phyloP scores from a whole-genome alignment of 2,113 vertebrate genomes.

The Todiramphus saurophagus region DNA sequence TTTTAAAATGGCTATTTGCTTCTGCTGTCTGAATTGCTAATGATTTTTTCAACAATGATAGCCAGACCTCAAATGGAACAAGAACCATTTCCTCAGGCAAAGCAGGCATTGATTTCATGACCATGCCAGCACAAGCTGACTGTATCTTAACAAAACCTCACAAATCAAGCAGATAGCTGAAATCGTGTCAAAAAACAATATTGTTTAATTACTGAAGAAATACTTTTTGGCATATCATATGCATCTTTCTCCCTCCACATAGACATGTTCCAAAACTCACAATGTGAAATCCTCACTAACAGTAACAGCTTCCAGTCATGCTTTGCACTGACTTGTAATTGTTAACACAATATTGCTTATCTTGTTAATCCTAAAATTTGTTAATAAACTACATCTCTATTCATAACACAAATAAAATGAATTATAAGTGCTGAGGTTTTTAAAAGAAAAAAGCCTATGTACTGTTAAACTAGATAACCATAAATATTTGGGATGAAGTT shows the following conservation, averaged over 20 bases:
- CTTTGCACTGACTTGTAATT: background rate
- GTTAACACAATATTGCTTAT: background rate
- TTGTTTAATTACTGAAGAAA: background rate
- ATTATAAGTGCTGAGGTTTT: background rate
- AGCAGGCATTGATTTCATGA: slow-evolving; percentile 23
- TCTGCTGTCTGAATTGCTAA: slow-evolving; percentile 69
- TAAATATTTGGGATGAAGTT: background rate
- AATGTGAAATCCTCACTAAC: background rate
- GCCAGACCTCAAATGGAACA: background rate
- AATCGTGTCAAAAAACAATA: background rate
- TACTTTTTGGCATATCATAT: background rate
- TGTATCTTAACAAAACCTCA: slow-evolving; percentile 40
- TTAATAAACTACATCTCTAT: background rate
- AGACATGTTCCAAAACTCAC: background rate
- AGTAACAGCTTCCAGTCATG: background rate
- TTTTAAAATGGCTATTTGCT: slow-evolving; percentile 75
- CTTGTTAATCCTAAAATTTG: background rate
- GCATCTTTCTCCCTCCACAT: background rate
- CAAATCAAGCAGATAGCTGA: slow-evolving; percentile 31
- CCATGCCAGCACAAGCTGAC: background rate
- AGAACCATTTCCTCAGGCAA: slow-evolving; percentile 38
- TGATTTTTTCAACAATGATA: background rate
- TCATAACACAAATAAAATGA: background rate
- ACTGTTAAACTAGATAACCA: background rate
- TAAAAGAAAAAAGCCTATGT: background rate